Base-by-base conservation (phyloP, 2,113 vertebrate species). In the Tretioscincus oriximinensis region DNA sequence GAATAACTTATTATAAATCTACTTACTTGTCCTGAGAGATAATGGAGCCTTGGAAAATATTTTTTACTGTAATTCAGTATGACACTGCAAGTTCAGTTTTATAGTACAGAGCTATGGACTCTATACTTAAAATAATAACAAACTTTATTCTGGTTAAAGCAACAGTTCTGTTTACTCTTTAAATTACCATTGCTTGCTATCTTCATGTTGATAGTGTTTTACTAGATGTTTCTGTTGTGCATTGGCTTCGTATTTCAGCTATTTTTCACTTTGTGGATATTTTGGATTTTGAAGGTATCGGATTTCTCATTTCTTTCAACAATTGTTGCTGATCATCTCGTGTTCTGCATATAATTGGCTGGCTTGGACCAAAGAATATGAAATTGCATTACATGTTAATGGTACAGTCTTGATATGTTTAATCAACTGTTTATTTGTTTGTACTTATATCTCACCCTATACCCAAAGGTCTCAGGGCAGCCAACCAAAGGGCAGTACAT, bases 121-220 rank as follows among this genome's bases (percentile, higher is more conserved):
- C 79, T 70, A n/a, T 22, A 5, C 61, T 79, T 31, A 76, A 85
- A 74, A 76, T 78, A 77, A 29, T 82, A 60, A 69, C 87, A 76
- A 78, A 54, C 14, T 58, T 85, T 72, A 51, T 68, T 82, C 74
- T 86, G 71, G 49, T 24, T 85, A 54, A 86, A 41, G n/a, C 47
- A 85, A 51, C 74, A 47, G 47, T 84, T 58, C 3, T 54, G 28
- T 60, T 41, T 41, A 41, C 16, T 31, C 26, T 70, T 60, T 83
- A 35, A 81, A 78, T 72, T 85, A 29, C 29, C 31, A 28, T 78
- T 66, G 21, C 9, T 9, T 60, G 29, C 60, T 66, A 6, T 68
- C 10, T n/a, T 11, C 22, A 58, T 75, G 67, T 58, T 70, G 74
- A 80, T 58, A 28, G 20, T 5, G 26, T 24, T 11, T n/a, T 28